A percentile compares a stretch with the other conserved stretches of the same genome.
Evolutionary conservation across 2,888 invertebrate species (phyloP).

Genomic region (Pogonocherus hispidulus): DNA sequence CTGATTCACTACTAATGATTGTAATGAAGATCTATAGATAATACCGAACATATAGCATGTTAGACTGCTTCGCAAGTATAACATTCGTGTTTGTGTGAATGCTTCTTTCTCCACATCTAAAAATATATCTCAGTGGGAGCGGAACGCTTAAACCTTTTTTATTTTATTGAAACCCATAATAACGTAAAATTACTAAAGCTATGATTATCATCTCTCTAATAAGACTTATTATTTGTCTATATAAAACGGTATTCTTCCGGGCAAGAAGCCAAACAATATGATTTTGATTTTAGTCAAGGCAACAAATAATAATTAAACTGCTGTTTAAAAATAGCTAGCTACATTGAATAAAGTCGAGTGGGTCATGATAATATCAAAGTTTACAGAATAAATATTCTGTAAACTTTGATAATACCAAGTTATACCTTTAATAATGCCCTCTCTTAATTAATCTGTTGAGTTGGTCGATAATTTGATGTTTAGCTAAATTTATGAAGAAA

Average conservation of each 20-base stretch:
- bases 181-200: conserved; percentile 4
- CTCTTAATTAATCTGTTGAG: background rate
- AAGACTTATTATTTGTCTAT: background rate
- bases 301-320: conserved; percentile 2
- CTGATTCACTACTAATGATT: no score
- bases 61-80: no score
- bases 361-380: no score
- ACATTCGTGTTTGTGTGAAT: background rate
- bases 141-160: background rate
- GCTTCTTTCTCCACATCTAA: conserved; percentile 4
- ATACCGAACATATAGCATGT: background rate
- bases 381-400: no score
- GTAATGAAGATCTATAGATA: no score
- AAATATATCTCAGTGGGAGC: conserved; percentile 5
- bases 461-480: background rate
- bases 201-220: background rate
- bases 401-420: no score
- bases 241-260: background rate
- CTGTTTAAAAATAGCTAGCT: conserved; percentile 1
- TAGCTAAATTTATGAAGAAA: no score
- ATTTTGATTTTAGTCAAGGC: conserved; percentile 2
- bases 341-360: background rate
- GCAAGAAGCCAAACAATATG: background rate
- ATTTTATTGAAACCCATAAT: background rate
- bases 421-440: background rate